phyloP scores from a whole-genome alignment of 2,113 vertebrate genomes.

The Channa maculata region DNA sequence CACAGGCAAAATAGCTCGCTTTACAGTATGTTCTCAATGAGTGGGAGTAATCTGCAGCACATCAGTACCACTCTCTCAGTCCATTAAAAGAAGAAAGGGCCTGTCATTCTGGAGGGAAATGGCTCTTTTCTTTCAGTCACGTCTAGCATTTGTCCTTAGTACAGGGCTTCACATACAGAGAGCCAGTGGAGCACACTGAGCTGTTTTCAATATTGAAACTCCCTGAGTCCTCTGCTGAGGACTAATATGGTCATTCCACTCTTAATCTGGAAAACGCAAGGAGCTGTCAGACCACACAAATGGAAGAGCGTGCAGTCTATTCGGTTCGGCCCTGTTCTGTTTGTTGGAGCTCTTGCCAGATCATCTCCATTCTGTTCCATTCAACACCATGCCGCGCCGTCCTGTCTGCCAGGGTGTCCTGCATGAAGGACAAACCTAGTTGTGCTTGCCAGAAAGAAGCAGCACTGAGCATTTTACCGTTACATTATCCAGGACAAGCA shows the following conservation, averaged over 20 bases:
- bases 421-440: conserved; percentile 57
- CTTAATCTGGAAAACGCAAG: conserved; percentile 22
- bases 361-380: conserved; percentile 28
- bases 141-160: background rate
- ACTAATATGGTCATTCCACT: conserved; percentile 58
- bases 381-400: conserved; percentile 9
- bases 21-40: background rate
- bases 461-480: conserved; percentile 56
- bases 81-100: conserved; percentile 39
- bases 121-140: conserved; percentile 18
- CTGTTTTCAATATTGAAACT: conserved; percentile 26
- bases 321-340: background rate
- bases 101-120: conserved; percentile 18
- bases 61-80: conserved; percentile 18
- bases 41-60: conserved; percentile 27
- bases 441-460: conserved; percentile 68
- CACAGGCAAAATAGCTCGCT: background rate
- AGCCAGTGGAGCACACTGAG: conserved; percentile 22
- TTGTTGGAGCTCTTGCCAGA: background rate
- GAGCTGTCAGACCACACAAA: conserved; percentile 39
- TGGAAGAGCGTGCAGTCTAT: background rate
- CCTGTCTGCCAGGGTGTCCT: conserved; percentile 53
- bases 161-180: conserved; percentile 10
- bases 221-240: conserved; percentile 36
- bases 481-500: conserved; percentile 66